Conservation (phyloP, 2,888 invertebrate genomes). For the Nysson spinosus region DNA sequence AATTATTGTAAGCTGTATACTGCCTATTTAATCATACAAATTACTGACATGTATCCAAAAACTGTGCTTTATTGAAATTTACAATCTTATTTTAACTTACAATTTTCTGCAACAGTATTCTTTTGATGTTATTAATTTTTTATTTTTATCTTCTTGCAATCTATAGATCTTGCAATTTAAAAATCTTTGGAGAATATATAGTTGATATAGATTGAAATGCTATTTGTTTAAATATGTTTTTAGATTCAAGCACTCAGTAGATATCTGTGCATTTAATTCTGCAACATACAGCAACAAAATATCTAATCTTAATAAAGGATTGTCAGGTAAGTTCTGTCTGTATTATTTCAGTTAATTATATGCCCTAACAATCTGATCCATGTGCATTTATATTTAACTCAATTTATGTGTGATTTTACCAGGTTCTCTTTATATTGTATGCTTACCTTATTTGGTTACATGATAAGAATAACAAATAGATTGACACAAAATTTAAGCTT, state of each 20-base stretch:
- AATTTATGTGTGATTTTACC: not conserved
- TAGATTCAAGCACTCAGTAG: conserved; percentile 26
- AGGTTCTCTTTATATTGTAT: not conserved
- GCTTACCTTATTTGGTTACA: not conserved
- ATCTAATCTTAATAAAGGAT: conserved; percentile 13
- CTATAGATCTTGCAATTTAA: too few species aligned
- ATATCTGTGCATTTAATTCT: conserved; percentile 19
- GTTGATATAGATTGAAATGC: not conserved
- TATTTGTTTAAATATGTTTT: conserved; percentile 17
- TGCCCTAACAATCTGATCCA: not conserved
- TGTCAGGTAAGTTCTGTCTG: conserved; percentile 21
- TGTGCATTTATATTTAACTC: not conserved
- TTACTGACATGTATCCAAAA: too few species aligned
- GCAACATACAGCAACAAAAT: conserved; percentile 11
- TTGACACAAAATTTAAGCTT: not conserved
- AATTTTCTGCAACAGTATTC: too few species aligned
- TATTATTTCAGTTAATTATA: not conserved
- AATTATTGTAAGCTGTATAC: too few species aligned
- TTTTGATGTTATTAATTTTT: too few species aligned
- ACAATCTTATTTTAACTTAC: too few species aligned
- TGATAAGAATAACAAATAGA: not conserved
- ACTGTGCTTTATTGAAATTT: too few species aligned
- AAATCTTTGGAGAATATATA: too few species aligned
- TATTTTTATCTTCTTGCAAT: too few species aligned
- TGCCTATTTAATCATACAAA: too few species aligned